Percentiles rank a stretch among this genome's conserved stretches.
Evolutionary conservation across 1,140 invertebrate genomes (phyloP).

Genomic region (Drosophila athabasca): DNA sequence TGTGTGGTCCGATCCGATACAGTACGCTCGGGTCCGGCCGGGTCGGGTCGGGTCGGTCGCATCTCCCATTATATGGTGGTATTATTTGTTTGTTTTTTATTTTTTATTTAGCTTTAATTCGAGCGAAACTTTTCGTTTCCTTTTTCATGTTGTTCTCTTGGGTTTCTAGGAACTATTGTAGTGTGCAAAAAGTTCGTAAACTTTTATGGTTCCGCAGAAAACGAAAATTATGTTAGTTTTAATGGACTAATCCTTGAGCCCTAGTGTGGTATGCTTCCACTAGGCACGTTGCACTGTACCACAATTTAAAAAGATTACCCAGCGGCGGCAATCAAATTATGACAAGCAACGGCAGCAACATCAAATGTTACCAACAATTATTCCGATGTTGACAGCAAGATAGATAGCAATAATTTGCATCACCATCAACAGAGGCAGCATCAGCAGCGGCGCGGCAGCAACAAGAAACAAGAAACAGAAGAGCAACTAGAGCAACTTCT

Average conservation of each 20-base stretch:
- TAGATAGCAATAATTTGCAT: slow-evolving; percentile 72
- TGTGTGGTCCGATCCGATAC: slow-evolving; percentile 57
- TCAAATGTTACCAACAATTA: slow-evolving; percentile 76
- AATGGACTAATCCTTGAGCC: background rate
- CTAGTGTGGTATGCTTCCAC: too few relatives aligned
- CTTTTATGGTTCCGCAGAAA: slow-evolving; percentile 48
- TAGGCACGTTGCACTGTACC: slow-evolving; percentile 37
- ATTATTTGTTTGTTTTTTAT: slow-evolving; percentile 35
- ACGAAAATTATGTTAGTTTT: slow-evolving; percentile 18
- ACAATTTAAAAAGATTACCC: slow-evolving; percentile 44
- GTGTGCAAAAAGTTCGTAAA: slow-evolving; percentile 62
- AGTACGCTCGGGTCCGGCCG: too few relatives aligned
- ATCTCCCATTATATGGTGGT: slow-evolving; percentile 29
- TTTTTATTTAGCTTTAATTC: slow-evolving; percentile 27
- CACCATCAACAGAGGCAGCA: slow-evolving; percentile 6
- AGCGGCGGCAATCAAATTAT: slow-evolving; percentile 52
- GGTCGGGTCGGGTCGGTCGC: too few relatives aligned
- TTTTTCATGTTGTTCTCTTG: background rate
- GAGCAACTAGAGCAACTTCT: too few relatives aligned
- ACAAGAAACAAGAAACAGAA: too few relatives aligned
- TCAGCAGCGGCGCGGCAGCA: too few relatives aligned
- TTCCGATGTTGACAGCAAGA: slow-evolving; percentile 72
- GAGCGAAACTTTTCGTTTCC: too few relatives aligned
- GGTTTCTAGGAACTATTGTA: slow-evolving; percentile 63
- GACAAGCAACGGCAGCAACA: slow-evolving; percentile 60